Conservation (phyloP, 2,797 vertebrate genomes). For the Poeciliopsis gracilis region DNA sequence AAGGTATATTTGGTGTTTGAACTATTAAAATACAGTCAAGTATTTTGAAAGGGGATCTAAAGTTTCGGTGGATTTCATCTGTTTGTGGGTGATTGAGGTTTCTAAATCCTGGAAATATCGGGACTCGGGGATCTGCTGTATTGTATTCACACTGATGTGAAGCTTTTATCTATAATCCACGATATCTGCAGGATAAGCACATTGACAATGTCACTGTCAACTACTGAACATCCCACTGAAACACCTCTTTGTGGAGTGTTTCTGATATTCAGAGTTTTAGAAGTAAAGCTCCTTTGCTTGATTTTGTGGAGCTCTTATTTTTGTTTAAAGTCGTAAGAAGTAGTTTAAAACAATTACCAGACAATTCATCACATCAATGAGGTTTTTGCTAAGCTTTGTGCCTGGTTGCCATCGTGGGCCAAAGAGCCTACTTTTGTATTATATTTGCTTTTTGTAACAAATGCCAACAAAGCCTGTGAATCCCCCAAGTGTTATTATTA, state of each 20-base stretch:
- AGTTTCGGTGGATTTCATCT: background rate
- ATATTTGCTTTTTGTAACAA: constrained; percentile 44
- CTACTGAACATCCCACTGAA: background rate
- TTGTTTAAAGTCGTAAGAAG: background rate
- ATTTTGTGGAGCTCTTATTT: background rate
- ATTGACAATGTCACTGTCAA: background rate
- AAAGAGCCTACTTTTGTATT: constrained; percentile 35
- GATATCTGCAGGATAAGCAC: background rate
- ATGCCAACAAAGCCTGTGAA: constrained; percentile 45
- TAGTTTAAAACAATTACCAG: background rate
- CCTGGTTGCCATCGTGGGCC: constrained; percentile 31
- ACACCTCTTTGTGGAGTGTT: background rate
- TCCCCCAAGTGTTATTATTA: constrained; percentile 56
- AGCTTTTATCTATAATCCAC: background rate
- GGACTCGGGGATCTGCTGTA: background rate
- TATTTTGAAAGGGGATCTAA: too few relatives aligned
- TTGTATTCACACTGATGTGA: background rate
- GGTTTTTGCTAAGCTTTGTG: background rate
- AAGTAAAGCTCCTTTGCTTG: background rate
- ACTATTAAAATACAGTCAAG: background rate
- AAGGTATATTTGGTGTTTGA: background rate
- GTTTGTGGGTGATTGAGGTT: background rate
- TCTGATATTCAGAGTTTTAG: background rate
- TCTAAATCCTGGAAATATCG: background rate
- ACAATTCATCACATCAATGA: too few relatives aligned